Evolutionary conservation across 23 tunicate species (phyloP), one percentile per base, ranked within the genome.

Genomic region (Aplidium turbinatum): DNA sequence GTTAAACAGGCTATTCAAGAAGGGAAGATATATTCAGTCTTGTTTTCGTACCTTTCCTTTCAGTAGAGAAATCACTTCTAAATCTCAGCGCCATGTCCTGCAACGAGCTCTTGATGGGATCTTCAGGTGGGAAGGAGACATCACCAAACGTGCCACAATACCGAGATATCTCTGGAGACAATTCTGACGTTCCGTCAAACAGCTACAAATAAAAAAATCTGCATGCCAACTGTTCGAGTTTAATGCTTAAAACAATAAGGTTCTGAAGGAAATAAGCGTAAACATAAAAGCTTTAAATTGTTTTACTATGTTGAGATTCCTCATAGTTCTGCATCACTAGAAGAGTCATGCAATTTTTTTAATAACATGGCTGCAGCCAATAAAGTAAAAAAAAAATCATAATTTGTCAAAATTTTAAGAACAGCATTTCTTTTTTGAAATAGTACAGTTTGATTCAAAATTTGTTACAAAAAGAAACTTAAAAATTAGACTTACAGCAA

Each of bases 121-220:
- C 77, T 27, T 72, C 82, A 20, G 63, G 53, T 13, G 98, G 98
- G 22, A 60, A 66, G 6, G 54, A 51, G 19, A 13, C 39, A 28
- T 76, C 76, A 1, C 74, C 81, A 3, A 38, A 19, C 0, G 63
- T 34, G 46, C 97, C 97, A 45, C 98, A 93, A 70, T 36, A 93
- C 28, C 76, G 70, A 4, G 57, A 77, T 31, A 93, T 62, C 25
- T 72, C 85, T 0, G 90, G 79, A 4, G 81, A 39, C 29, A 25
- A 57, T 23, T 80, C 84, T n/a, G 47, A 58, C 9, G 70, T 26
- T 2, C 99, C 99, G 26, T 94, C 99, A 31, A 31, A 94, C 0
- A 94, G n/a, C 97, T 90, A 34, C 34, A 66, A 24, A n/a, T 28
- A 1, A 56, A 65, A 9, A 7, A 4, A 27, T n/a, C n/a, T n/a